Conservation (phyloP, 35 echinoderm and acorn worm species). For the Apostichopus parvimensis region DNA sequence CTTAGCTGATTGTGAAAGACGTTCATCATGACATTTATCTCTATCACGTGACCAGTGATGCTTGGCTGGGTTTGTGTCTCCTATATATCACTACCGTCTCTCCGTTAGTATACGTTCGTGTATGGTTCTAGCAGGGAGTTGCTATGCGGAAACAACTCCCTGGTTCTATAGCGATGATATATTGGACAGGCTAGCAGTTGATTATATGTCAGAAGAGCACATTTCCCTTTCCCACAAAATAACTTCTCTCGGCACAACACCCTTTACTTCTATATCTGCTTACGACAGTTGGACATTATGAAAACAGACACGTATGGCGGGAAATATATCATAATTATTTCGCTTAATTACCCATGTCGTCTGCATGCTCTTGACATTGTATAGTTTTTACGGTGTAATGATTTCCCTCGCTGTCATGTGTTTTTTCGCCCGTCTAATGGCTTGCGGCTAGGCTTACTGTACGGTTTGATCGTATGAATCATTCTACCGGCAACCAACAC, state of each 20-base stretch:
- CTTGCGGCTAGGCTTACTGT: not conserved
- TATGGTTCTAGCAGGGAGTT: too few relatives aligned
- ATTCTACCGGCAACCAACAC: not conserved
- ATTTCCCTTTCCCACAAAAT: not conserved
- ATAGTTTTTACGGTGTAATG: not conserved
- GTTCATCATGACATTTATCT: too few relatives aligned
- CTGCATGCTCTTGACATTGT: not conserved
- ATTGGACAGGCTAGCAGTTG: not conserved
- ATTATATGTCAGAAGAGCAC: not conserved
- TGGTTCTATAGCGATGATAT: not conserved
- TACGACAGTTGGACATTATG: not conserved
- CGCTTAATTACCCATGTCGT: not conserved
- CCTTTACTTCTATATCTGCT: not conserved
- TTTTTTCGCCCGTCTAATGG: not conserved
- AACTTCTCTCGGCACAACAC: not conserved
- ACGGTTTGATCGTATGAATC: not conserved
- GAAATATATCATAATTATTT: constrained; percentile 1
- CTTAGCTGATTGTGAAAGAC: too few relatives aligned
- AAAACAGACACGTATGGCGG: not conserved
- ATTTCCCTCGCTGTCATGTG: not conserved
- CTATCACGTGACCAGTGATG: too few relatives aligned
- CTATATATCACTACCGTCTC: too few relatives aligned
- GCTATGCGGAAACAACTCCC: too few relatives aligned
- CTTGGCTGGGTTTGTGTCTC: too few relatives aligned
- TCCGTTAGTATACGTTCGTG: too few relatives aligned